These are phyloP conservation scores for Eilema depressum DNA, from an alignment of 2,888 invertebrate genomes.

Conservation along the genomic window DNA sequence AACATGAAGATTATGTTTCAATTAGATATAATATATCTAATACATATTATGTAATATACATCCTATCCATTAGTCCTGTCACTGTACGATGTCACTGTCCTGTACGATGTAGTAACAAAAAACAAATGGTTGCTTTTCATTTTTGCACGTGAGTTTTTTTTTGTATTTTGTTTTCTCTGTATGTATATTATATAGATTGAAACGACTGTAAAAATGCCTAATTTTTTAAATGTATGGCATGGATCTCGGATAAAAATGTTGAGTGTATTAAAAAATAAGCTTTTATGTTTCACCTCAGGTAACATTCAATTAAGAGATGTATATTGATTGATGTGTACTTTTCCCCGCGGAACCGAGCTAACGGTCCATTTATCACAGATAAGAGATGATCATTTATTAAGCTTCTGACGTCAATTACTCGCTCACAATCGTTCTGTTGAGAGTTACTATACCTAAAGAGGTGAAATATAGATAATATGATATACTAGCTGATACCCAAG, in stretches of 20 bases:
- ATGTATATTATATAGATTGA: too few species aligned
- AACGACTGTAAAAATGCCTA: too few species aligned
- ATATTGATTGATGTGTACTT: slow-evolving; percentile 40
- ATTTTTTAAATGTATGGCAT: too few species aligned
- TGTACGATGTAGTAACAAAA: too few species aligned
- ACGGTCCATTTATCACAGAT: slow-evolving; percentile 47
- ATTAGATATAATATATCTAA: too few species aligned
- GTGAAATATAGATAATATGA: slow-evolving; percentile 10
- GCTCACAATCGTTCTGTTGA: slow-evolving; percentile 32
- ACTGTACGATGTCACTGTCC: too few species aligned
- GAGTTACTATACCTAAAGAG: slow-evolving; percentile 11
- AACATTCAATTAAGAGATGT: slow-evolving; percentile 40
- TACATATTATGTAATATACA: too few species aligned
- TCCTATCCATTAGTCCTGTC: too few species aligned
- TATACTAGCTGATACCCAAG: too few species aligned
- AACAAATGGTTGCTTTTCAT: too few species aligned
- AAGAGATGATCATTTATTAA: slow-evolving; percentile 46
- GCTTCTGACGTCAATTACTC: slow-evolving; percentile 37
- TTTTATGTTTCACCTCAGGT: slow-evolving; percentile 16
- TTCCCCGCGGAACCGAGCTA: slow-evolving; percentile 19
- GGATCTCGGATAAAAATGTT: background rate
- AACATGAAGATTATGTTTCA: too few species aligned
- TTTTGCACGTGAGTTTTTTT: too few species aligned
- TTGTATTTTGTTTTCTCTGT: background rate
- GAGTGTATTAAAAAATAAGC: background rate